Percentiles rank a stretch among this genome's conserved stretches.
Evolutionary conservation across 2,113 vertebrate genomes (phyloP).

Genomic region (Charina bottae): DNA sequence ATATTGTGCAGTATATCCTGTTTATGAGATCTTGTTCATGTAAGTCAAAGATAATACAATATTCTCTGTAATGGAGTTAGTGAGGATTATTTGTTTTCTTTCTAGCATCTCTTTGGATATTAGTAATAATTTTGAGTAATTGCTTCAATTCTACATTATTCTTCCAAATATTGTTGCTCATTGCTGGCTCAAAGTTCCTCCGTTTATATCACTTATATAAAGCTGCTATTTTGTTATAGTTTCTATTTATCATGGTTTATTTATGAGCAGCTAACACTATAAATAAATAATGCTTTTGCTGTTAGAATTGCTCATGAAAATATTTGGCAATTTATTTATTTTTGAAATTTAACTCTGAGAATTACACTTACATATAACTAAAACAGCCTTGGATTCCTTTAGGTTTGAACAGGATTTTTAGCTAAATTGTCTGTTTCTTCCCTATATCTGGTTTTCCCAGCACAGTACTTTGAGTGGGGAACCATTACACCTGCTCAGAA

Average conservation of each 20-base stretch:
- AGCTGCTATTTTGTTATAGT: background rate
- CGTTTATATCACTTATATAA: background rate
- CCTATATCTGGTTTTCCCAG: background rate
- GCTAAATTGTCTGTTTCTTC: background rate
- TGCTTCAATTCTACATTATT: background rate
- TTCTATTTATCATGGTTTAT: background rate
- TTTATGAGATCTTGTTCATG: background rate
- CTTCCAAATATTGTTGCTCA: background rate
- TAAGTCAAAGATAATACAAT: background rate
- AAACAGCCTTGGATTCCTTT: background rate
- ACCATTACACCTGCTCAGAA: background rate
- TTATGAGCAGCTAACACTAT: background rate
- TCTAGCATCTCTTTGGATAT: background rate
- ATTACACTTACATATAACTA: background rate
- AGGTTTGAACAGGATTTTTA: background rate
- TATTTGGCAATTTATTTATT: background rate
- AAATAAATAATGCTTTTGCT: background rate
- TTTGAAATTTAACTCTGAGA: background rate
- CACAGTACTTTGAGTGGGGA: background rate
- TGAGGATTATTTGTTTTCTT: constrained; percentile 6
- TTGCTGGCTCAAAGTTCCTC: background rate
- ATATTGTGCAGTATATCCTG: background rate
- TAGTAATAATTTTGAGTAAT: background rate
- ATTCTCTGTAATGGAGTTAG: background rate
- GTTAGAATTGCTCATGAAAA: background rate